Evolutionary conservation across 2,113 vertebrate species (phyloP), one percentile per base, ranked within the genome.

Genomic region (Scomber japonicus): DNA sequence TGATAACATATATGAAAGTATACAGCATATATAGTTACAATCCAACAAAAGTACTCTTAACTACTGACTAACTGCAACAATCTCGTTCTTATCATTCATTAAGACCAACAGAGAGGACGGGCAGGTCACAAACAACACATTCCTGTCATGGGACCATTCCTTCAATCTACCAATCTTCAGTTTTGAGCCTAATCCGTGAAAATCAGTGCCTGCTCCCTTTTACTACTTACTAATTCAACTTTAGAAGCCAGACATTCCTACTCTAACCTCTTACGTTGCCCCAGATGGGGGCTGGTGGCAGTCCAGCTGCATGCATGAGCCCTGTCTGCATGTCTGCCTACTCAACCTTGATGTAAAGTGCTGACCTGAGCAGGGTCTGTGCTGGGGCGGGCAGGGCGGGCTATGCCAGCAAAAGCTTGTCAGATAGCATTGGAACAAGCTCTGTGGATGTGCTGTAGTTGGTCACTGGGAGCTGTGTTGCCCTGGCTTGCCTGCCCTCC

Each of bases 271-370:
- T 89, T 78, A 69, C n/a, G 49, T 65, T 81, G 80, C 55, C 51
- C 84, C 65, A 86, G 69, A 75, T 80, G 57, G 24, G 11, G 15
- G 48, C 54, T 71, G 64, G 64, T 81, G 73, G 72, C 31, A 31
- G 35, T 87, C 71, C 53, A 81, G 88, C 70, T 82, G 75, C 48
- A 21, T 80, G 71, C 65, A 72, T 56, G 72, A 78, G 78, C 35
- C 64, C 71, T 65, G 68, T 77, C 71, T 74, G 72, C 67, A 70
- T 82, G 90, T 89, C 81, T 86, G 88, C 77, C 75, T 89, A 84
- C 71, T 88, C 71, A 83, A 90, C 83, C 77, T 79, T 89, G 91
- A 87, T 76, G 61, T 87, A 85, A 91, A 91, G 46, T 90, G 93
- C 89, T 93, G 91, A 91, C 88, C 84, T 82, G 82, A 74, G 80